Conservation (phyloP, 2,113 vertebrate species). For the Strigops habroptila region DNA sequence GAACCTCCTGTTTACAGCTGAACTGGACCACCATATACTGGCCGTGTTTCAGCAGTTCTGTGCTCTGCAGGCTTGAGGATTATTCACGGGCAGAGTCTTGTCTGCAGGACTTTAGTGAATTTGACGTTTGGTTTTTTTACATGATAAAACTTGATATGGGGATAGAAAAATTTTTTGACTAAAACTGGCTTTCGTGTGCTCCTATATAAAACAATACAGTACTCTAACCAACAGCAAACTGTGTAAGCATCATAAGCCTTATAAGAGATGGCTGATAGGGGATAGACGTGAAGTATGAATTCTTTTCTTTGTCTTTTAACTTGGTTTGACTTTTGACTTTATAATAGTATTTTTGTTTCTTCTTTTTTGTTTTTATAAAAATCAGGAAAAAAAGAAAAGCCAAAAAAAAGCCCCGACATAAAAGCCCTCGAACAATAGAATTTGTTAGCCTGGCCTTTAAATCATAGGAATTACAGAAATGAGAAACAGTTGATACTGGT, state of each 20-base stretch:
- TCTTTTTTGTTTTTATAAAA: conserved; percentile 34
- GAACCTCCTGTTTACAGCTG: conserved; percentile 96
- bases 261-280: conserved; percentile 26
- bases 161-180: conserved; percentile 48
- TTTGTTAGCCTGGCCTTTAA: conserved; percentile 3
- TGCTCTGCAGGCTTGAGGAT: conserved; percentile 87
- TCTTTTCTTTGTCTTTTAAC: conserved; percentile 57
- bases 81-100: background rate
- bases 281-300: conserved; percentile 35
- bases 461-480: conserved; percentile 4
- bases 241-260: conserved; percentile 57
- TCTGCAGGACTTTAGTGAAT: conserved; percentile 33
- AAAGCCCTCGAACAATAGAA: background rate
- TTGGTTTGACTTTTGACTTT: conserved; percentile 64
- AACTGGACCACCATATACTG: conserved; percentile 95
- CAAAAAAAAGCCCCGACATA: background rate
- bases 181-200: conserved; percentile 50
- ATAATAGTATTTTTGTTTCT: conserved; percentile 37
- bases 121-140: background rate
- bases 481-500: background rate
- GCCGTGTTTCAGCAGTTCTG: conserved; percentile 98
- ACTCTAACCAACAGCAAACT: conserved; percentile 21
- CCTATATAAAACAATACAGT: conserved; percentile 26
- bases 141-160: conserved; percentile 25
- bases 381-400: background rate